Base-by-base conservation (phyloP, 2,113 vertebrate species). In the Halichoeres trimaculatus region DNA sequence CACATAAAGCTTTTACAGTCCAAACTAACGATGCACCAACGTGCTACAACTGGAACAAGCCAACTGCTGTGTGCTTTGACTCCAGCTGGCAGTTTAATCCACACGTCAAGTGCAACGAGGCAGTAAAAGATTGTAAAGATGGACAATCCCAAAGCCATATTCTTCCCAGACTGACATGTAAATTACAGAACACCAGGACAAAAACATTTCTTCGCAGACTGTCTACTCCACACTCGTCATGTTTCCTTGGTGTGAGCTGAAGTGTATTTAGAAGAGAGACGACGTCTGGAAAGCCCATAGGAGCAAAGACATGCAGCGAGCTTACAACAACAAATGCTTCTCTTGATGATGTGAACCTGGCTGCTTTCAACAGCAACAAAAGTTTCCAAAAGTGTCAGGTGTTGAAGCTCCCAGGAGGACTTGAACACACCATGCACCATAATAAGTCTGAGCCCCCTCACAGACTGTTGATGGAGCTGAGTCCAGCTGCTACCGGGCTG, bases 401-500 rank as follows among this genome's bases (percentile, higher is more conserved):
- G 41, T 57, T 50, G 13, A 30, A 45, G 55, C 70, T 36, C 70
- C 58, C 48, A 10, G 26, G 43, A 74, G 47, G 13, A 13, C 47
- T 23, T 38, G 6, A 53, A 65, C 16, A 14, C 55, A 57, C 7
- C 53, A 52, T 30, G 43, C 23, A 22, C 1, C 34, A 59, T 30
- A 35, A 17, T 51, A 38, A 76, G 70, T 64, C 48, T 54, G 47
- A 40, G 58, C 47, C 34, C 50, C 62, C n/a, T 47, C 26, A 22
- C 23, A 52, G 14, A 56, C 64, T 23, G 74, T 7, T 43, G 26
- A 67, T 60, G 54, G 55, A 70, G 58, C 36, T 11, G 52, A 59
- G 64, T 60, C 45, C 58, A 70, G 59, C 63, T 72, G 66, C 30
- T 61, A 5, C 41, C 34, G 50, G 17, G 45, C 58, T 30, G 52